These are phyloP conservation scores for Drosophila longiperda DNA, from an alignment of 2,888 invertebrate species.

Conservation along the genomic window DNA sequence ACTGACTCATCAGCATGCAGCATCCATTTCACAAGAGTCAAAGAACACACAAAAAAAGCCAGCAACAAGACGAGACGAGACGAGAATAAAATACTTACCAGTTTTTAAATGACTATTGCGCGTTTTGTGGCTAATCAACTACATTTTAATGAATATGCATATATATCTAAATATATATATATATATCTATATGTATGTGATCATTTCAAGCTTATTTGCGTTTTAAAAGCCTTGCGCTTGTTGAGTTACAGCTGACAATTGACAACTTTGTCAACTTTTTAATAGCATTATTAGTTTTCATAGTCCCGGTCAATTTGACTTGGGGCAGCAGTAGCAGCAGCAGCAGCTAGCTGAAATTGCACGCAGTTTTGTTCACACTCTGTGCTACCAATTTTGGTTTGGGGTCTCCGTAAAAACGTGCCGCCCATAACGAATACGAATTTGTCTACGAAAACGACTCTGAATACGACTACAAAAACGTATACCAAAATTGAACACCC, in stretches of 20 bases:
- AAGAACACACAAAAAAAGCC: background rate
- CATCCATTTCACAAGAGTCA: conserved; percentile 2
- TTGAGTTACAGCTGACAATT: conserved; percentile 57
- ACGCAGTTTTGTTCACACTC: conserved; percentile 2
- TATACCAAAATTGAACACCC: conserved; percentile 36
- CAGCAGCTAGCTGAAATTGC: conserved; percentile 1
- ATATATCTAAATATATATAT: conserved; percentile 6
- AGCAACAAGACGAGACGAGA: background rate
- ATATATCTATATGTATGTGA: background rate
- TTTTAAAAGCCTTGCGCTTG: conserved; percentile 70
- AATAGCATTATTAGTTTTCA: conserved; percentile 77
- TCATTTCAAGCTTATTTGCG: conserved; percentile 59
- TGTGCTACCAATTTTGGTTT: conserved; percentile 26
- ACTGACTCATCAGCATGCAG: conserved; percentile 55
- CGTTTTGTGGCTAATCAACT: conserved; percentile 59
- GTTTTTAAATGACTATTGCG: conserved; percentile 34
- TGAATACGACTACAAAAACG: conserved; percentile 1
- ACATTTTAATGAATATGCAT: conserved; percentile 19
- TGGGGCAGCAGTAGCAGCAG: conserved; percentile 1
- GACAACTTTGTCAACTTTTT: conserved; percentile 72
- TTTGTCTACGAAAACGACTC: background rate
- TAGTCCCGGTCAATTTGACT: conserved; percentile 27
- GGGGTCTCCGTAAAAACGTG: conserved; percentile 15
- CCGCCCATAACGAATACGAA: conserved; percentile 27
- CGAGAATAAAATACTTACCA: conserved; percentile 15